These are phyloP conservation scores for Aurelia sp. DNA, from an alignment of 30 jellyfish, hydroid and myxozoan species.

Conservation along the genomic window DNA sequence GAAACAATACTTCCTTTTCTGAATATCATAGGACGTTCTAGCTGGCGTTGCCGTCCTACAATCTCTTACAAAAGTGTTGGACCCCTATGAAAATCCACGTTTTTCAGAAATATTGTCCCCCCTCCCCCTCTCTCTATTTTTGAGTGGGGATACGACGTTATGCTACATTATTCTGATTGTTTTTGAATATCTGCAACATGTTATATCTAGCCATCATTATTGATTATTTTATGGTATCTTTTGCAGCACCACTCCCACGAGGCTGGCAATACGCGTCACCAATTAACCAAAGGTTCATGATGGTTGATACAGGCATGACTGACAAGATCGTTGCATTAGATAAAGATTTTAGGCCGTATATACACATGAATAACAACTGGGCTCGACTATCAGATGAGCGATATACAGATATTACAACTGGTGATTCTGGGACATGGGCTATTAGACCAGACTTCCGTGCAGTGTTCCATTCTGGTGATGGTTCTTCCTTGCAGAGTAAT, in stretches of 20 bases:
- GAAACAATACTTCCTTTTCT: no score
- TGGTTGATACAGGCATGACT: constrained; percentile 61
- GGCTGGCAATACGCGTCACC: constrained; percentile 25
- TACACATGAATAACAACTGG: constrained; percentile 8
- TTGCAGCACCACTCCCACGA: neutral
- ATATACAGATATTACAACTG: constrained; percentile 43
- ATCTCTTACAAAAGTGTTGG: no score
- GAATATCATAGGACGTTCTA: no score
- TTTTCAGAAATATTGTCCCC: no score
- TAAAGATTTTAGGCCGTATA: constrained; percentile 24
- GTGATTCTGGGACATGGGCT: constrained; percentile 85
- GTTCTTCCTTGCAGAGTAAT: constrained; percentile 7
- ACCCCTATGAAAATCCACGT: no score
- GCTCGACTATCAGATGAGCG: neutral
- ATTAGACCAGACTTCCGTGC: constrained; percentile 19
- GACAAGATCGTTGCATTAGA: constrained; percentile 24
- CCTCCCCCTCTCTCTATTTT: no score
- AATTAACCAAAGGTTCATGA: neutral
- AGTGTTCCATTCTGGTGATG: constrained; percentile 40
- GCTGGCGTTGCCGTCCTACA: no score
- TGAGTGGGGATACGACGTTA: no score
- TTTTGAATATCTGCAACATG: no score
- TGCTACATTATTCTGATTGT: no score
- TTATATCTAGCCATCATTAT: no score
- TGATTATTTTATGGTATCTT: neutral